A percentile compares a stretch with the other conserved stretches of the same genome.
phyloP scores from a whole-genome alignment of 1,140 invertebrate genomes.

The Adoxophyes honmai region DNA sequence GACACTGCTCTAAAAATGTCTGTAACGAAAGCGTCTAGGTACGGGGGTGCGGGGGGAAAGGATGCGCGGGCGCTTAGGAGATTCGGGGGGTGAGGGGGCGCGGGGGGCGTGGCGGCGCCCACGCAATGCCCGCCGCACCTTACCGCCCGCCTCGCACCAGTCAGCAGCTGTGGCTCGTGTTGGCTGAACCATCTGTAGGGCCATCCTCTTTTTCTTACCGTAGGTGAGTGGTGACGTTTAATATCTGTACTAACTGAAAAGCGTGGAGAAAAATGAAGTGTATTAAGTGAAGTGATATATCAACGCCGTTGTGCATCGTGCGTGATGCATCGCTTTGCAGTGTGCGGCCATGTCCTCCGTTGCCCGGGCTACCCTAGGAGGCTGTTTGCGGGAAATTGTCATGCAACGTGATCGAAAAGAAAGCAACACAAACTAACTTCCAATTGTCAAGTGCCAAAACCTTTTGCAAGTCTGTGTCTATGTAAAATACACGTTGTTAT shows the following conservation, averaged over 20 bases:
- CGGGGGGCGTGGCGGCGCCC: slow-evolving; percentile 43
- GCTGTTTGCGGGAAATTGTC: slow-evolving; percentile 15
- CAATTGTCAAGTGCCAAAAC: background rate
- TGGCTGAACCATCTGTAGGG: slow-evolving; percentile 73
- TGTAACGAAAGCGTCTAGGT: slow-evolving; percentile 31
- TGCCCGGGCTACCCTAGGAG: slow-evolving; percentile 24
- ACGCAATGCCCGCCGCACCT: slow-evolving; percentile 64
- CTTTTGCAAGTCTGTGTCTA: too few relatives aligned
- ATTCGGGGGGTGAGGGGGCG: slow-evolving; percentile 23
- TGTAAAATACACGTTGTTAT: too few relatives aligned
- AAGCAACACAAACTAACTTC: background rate
- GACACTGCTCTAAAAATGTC: slow-evolving; percentile 73
- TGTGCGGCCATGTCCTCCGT: slow-evolving; percentile 15
- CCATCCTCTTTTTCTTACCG: slow-evolving; percentile 68
- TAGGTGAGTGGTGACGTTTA: slow-evolving; percentile 64
- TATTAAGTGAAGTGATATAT: slow-evolving; percentile 56
- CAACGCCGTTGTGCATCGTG: slow-evolving; percentile 23
- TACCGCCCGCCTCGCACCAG: slow-evolving; percentile 67
- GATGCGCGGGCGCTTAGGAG: slow-evolving; percentile 19
- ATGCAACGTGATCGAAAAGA: slow-evolving; percentile 3
- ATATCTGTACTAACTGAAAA: slow-evolving; percentile 49
- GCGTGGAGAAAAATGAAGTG: slow-evolving; percentile 7
- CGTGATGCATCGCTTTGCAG: slow-evolving; percentile 32
- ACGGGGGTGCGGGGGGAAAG: slow-evolving; percentile 21
- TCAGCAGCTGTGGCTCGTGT: slow-evolving; percentile 75